Percentiles rank a stretch among this genome's conserved stretches.
Conservation (phyloP, 2,113 vertebrate genomes). For the Tursiops truncatus region DNA sequence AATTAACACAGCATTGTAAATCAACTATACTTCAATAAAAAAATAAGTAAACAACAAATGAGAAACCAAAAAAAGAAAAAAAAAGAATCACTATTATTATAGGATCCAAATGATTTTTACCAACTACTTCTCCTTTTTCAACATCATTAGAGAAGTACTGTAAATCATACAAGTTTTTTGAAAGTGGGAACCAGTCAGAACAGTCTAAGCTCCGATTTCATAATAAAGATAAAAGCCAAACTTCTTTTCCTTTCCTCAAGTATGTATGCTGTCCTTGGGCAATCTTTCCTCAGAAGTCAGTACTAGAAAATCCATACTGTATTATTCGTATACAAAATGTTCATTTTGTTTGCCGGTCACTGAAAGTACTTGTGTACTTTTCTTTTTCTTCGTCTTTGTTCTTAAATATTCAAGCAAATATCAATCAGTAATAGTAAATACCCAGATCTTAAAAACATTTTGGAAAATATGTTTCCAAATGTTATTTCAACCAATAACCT, state of each 20-base stretch:
- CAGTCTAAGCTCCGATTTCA: not conserved
- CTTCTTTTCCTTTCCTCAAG: not conserved
- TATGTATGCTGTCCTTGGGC: not conserved
- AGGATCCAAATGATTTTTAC: not conserved
- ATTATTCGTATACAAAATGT: not conserved
- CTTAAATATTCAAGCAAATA: not conserved
- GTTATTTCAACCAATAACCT: not conserved
- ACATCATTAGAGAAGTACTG: not conserved
- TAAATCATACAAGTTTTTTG: not conserved
- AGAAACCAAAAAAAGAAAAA: not conserved
- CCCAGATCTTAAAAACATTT: not conserved
- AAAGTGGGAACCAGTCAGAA: not conserved
- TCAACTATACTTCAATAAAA: not conserved
- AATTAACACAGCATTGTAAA: not conserved
- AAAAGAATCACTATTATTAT: not conserved
- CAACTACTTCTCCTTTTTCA: not conserved
- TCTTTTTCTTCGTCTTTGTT: not conserved
- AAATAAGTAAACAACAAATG: not conserved
- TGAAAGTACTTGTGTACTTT: not conserved
- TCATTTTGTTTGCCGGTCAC: not conserved
- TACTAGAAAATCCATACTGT: not conserved
- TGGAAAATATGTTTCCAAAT: not conserved
- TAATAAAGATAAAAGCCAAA: not conserved
- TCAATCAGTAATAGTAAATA: not conserved
- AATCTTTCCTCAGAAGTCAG: not conserved